Conservation (phyloP, 2,113 vertebrate genomes). For the Dolichallabes microphthalmus region DNA sequence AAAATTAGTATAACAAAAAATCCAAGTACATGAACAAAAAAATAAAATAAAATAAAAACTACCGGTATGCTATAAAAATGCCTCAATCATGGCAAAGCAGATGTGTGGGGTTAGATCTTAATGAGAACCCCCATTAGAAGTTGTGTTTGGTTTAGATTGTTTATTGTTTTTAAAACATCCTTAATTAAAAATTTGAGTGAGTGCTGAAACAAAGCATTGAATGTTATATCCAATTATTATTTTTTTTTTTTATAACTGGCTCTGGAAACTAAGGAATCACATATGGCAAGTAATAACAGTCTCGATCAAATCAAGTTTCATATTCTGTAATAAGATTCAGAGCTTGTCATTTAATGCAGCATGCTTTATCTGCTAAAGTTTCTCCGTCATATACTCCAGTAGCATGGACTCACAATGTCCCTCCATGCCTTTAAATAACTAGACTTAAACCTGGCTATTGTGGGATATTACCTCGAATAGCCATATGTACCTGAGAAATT, state of each 20-base stretch:
- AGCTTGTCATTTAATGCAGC: conserved; percentile 12
- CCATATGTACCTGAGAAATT: conserved; percentile 53
- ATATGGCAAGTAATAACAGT: conserved; percentile 6
- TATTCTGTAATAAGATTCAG: conserved; percentile 6
- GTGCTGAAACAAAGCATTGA: not conserved
- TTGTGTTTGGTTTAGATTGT: conserved; percentile 18
- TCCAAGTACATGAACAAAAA: conserved; percentile 15
- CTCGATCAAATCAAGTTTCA: conserved; percentile 12
- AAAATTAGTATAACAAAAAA: conserved; percentile 15
- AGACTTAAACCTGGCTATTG: not conserved
- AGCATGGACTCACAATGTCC: not conserved
- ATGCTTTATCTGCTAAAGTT: not conserved
- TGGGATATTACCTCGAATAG: conserved; percentile 30
- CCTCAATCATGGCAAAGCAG: not conserved
- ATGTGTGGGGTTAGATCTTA: not conserved
- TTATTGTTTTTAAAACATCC: conserved; percentile 17
- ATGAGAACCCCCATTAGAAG: not conserved
- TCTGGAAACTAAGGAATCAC: conserved; percentile 6
- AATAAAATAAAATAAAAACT: not conserved
- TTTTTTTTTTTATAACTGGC: conserved; percentile 1
- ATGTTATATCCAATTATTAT: not conserved
- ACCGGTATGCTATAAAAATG: conserved; percentile 31
- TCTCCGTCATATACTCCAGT: not conserved
- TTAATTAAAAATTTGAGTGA: not conserved
- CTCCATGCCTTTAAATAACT: conserved; percentile 1